Evolutionary conservation across 2,113 vertebrate genomes (phyloP).

Genomic region (Eurystomus gularis): DNA sequence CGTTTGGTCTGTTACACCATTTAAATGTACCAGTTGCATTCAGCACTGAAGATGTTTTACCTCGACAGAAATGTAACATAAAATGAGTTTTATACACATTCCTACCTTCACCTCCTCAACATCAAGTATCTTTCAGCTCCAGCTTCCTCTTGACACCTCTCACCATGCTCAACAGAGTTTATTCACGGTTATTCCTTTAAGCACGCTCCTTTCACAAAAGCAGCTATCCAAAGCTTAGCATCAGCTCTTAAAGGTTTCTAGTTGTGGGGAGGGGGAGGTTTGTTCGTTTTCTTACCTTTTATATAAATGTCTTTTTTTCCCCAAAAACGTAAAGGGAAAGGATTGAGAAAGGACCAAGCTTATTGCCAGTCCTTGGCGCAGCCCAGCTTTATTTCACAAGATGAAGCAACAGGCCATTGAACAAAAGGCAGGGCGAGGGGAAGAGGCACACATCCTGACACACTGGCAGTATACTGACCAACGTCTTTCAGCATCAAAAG

Average conservation of each 20-base stretch:
- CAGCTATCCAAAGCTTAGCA: neutral
- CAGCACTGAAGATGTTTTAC: neutral
- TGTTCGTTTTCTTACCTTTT: neutral
- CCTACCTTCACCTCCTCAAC: neutral
- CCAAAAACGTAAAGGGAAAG: neutral
- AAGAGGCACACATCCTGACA: neutral
- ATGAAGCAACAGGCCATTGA: neutral
- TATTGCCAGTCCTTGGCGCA: neutral
- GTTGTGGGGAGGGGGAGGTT: too few species aligned
- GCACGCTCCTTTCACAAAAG: neutral
- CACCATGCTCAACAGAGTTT: neutral
- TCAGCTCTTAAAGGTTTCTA: neutral
- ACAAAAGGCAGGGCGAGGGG: neutral
- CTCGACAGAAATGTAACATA: neutral
- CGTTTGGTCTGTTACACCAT: neutral
- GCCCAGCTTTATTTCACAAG: neutral
- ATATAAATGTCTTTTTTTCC: neutral
- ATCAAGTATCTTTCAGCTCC: neutral
- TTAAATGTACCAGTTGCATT: neutral
- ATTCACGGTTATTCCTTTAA: neutral
- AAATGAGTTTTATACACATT: neutral
- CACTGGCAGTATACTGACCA: neutral
- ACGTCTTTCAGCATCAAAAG: slow-evolving; percentile 24
- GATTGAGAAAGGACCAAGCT: neutral
- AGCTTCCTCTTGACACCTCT: neutral